Base-by-base conservation (phyloP, 2,113 vertebrate species). In the Macheiramphus alcinus region DNA sequence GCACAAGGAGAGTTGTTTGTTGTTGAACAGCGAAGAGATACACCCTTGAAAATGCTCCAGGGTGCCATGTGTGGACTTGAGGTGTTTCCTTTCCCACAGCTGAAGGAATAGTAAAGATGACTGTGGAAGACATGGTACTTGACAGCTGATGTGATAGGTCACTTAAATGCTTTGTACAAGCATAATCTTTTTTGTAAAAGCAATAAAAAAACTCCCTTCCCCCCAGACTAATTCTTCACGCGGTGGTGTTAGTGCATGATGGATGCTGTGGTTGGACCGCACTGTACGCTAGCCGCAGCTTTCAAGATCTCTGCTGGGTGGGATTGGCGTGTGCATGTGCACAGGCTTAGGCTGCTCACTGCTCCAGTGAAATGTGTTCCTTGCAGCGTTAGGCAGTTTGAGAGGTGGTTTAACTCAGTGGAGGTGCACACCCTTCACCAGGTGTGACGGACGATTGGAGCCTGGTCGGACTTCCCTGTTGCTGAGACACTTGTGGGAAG, bases 401-500 rank as follows among this genome's bases (percentile, higher is more conserved):
- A 53, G n/a, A 94, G 82, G 81, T 88, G 83, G 76, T 79, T 95
- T 93, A 65, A 62, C 45, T 11, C 65, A 3, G 2, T 26, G 27
- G 56, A 6, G 4, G 68, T 85, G 73, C 93, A 96, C 95, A 56
- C 96, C 95, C 97, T 84, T 38, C 17, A 3, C 38, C 55, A 74
- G 95, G 95, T 94, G 86, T 93, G 68, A 73, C 93, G 88, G 68
- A 71, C 89, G 86, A 40, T 80, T 5, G 9, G 50, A 72, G 93
- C 83, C 80, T 80, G 61, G 43, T 48, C 45, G 16, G 68, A 53
- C 91, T 97, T 95, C 96, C 89, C 91, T 90, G 58, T 98, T 97
- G 95, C 98, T 90, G 97, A 96, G 96, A 97, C 94, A 91, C 93
- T 91, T 83, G 16, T 32, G 36, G 98, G 98, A 96, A 96, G 88